These are phyloP conservation scores for Prochilodus magdalenae DNA, from an alignment of 2,113 vertebrate genomes.

Conservation along the genomic window DNA sequence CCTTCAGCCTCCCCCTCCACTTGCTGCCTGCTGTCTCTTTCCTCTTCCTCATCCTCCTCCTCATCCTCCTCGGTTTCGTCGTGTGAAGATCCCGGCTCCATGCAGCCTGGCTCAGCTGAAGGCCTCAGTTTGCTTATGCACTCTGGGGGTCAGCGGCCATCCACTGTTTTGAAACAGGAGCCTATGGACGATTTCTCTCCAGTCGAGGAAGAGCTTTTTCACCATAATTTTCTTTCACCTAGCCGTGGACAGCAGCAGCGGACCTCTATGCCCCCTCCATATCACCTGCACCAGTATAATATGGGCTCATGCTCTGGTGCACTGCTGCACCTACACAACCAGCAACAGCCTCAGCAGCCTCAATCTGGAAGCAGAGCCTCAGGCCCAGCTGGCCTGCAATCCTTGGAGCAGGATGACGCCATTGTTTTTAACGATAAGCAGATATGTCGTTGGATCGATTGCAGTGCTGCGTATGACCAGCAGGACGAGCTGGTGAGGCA, in stretches of 20 bases:
- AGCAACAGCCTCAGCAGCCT: slow-evolving; percentile 65
- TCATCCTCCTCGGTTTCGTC: slow-evolving; percentile 77
- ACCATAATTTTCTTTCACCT: slow-evolving; percentile 67
- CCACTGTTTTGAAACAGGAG: slow-evolving; percentile 89
- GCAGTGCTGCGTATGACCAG: slow-evolving; percentile 92
- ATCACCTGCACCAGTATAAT: slow-evolving; percentile 85
- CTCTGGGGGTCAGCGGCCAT: slow-evolving; percentile 73
- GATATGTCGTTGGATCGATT: slow-evolving; percentile 97
- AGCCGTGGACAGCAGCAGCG: slow-evolving; percentile 69
- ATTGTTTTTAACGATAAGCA: slow-evolving; percentile 77
- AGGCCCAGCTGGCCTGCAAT: slow-evolving; percentile 67
- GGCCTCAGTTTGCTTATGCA: slow-evolving; percentile 67
- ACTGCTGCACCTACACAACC: slow-evolving; percentile 74
- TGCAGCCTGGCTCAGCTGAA: slow-evolving; percentile 73
- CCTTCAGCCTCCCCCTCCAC: slow-evolving; percentile 78
- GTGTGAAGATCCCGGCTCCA: slow-evolving; percentile 81
- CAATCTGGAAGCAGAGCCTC: slow-evolving; percentile 76
- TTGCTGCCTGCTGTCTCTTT: slow-evolving; percentile 84
- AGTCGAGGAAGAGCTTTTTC: slow-evolving; percentile 83
- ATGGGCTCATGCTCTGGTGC: slow-evolving; percentile 73
- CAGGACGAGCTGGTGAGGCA: slow-evolving; percentile 99
- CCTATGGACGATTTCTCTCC: slow-evolving; percentile 89
- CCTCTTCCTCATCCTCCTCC: slow-evolving; percentile 64
- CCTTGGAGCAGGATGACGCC: slow-evolving; percentile 71
- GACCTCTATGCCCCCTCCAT: slow-evolving; percentile 88